Percentiles rank a stretch among this genome's conserved stretches.
Evolutionary conservation across 2,888 invertebrate genomes (phyloP).

Genomic region (Allophyes oxyacanthae): DNA sequence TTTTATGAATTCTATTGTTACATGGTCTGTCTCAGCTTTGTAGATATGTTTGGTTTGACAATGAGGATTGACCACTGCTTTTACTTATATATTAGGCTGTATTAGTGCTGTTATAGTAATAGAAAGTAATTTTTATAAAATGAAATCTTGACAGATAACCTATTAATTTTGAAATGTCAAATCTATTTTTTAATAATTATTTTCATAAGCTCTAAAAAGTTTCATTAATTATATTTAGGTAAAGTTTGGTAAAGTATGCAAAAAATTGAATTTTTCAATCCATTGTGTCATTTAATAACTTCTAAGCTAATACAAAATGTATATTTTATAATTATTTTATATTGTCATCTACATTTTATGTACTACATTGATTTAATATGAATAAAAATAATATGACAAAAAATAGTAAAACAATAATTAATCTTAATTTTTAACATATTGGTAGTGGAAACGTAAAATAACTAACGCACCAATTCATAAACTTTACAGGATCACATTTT

Average conservation of each 20-base stretch:
- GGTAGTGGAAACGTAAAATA: no score
- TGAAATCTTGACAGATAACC: constrained; percentile 76
- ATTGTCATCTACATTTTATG: no score
- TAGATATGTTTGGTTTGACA: constrained; percentile 60
- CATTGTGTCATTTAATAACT: background rate
- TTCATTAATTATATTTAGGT: constrained; percentile 14
- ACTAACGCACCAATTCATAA: no score
- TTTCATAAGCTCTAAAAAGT: constrained; percentile 36
- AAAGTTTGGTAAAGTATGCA: no score
- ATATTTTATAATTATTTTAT: no score
- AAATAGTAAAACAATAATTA: no score
- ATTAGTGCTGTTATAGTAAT: constrained; percentile 13
- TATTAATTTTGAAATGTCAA: constrained; percentile 66
- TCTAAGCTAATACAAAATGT: no score
- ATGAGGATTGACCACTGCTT: constrained; percentile 33
- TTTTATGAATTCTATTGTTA: constrained; percentile 45
- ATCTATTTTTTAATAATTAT: constrained; percentile 43
- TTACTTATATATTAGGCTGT: constrained; percentile 10
- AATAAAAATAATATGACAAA: no score
- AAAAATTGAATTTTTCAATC: background rate
- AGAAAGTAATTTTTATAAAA: constrained; percentile 38
- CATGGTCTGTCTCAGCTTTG: constrained; percentile 56
- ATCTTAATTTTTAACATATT: no score
- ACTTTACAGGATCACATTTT: no score
- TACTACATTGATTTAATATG: no score